Base-by-base conservation (phyloP, 2,113 vertebrate genomes). In the Poeciliopsis retropinna region DNA sequence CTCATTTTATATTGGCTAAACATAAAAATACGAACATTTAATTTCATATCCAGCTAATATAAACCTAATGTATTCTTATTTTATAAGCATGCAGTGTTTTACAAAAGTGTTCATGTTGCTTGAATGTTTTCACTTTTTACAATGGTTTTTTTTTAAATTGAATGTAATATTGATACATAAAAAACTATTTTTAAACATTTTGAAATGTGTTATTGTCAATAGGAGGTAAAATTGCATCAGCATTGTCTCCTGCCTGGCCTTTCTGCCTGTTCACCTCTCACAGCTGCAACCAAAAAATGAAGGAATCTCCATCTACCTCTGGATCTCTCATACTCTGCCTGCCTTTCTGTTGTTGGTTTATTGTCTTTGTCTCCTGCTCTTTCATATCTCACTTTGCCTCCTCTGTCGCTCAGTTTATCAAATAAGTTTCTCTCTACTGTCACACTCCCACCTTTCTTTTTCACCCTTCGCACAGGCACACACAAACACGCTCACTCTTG, bases 331-430 rank as follows among this genome's bases (percentile, higher is more conserved):
- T 79, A 41, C 25, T 72, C 85, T 63, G 64, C 61, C 77, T 76
- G 66, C 67, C 61, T 79, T 80, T 75, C 15, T 10, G 73, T 73
- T 28, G 13, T 76, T 62, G 67, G 74, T 85, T 83, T 74, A 85
- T 86, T 82, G 78, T 82, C 75, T 71, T 68, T 62, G 75, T 80
- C 81, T 70, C 78, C 73, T 28, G 67, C 51, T 61, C 79, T 82
- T 73, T 86, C 78, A 82, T 84, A 69, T 82, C 80, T 86, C 70
- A 77, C 64, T 78, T 83, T 86, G 84, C 84, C 71, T 64, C 32
- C 67, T 76, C 78, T 73, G 72, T 87, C 84, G 74, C 68, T 74
- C 72, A 64, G 71, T 79, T 82, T 85, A 86, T 88, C 80, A 78
- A 67, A 14, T 11, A 64, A 64, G 75, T 87, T 79, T 85, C 82